A percentile compares a stretch with the other conserved stretches of the same genome.
Conservation (phyloP, 1,140 invertebrate species). For the Octopus sinensis region DNA sequence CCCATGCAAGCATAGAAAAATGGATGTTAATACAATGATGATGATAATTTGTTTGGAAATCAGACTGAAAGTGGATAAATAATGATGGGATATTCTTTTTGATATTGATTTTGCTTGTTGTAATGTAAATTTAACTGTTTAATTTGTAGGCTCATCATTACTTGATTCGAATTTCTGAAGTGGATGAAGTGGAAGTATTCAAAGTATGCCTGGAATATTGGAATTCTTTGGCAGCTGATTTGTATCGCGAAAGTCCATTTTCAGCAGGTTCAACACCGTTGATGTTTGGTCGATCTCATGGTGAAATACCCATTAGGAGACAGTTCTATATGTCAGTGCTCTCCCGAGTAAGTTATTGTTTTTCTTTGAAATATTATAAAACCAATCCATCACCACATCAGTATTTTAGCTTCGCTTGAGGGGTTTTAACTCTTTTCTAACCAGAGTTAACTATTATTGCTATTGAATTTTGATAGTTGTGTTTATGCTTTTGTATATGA, state of each 20-base stretch:
- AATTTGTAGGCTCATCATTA: slow-evolving; percentile 77
- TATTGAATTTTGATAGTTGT: too few relatives aligned
- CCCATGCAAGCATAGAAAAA: too few relatives aligned
- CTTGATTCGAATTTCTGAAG: slow-evolving; percentile 94
- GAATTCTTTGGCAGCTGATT: slow-evolving; percentile 86
- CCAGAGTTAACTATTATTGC: too few relatives aligned
- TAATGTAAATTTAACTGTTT: neutral
- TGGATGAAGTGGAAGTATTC: slow-evolving; percentile 99
- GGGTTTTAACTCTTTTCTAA: too few relatives aligned
- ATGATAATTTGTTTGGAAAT: too few relatives aligned
- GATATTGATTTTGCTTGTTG: too few relatives aligned
- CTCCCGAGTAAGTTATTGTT: slow-evolving; percentile 40
- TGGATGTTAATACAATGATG: too few relatives aligned
- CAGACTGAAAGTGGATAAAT: too few relatives aligned
- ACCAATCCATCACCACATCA: too few relatives aligned
- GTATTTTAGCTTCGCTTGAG: too few relatives aligned
- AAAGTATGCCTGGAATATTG: slow-evolving; percentile 99
- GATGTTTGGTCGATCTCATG: slow-evolving; percentile 43
- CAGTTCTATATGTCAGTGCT: slow-evolving; percentile 53
- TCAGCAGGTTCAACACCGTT: slow-evolving; percentile 42
- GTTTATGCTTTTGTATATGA: too few relatives aligned
- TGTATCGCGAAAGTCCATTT: slow-evolving; percentile 72
- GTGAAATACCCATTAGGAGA: slow-evolving; percentile 48
- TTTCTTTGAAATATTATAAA: neutral
- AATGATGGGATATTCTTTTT: too few relatives aligned